A percentile compares a stretch with the other conserved stretches of the same genome.
Evolutionary conservation across 2,113 vertebrate species (phyloP).

Genomic region (Hippocampus barbouri): DNA sequence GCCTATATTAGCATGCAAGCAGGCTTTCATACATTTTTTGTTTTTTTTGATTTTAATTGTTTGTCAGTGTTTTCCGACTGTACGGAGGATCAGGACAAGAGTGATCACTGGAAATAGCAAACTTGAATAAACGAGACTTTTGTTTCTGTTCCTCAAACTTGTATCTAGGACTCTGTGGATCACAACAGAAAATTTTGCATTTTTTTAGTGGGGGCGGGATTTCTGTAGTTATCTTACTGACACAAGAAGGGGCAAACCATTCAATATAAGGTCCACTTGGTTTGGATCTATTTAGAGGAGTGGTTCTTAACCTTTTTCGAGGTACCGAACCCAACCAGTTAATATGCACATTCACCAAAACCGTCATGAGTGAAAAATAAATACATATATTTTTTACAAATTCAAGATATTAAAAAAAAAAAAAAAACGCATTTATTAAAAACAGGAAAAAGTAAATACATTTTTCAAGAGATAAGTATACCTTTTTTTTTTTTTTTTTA

Average conservation of each 20-base stretch:
- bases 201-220: too few relatives aligned
- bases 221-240: not conserved
- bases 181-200: too few relatives aligned
- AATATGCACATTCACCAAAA: too few relatives aligned
- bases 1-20: constrained; percentile 55
- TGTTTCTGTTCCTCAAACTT: constrained; percentile 11
- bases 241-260: not conserved
- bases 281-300: not conserved
- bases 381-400: too few relatives aligned
- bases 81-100: constrained; percentile 39
- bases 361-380: too few relatives aligned
- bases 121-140: constrained; percentile 44
- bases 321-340: too few relatives aligned
- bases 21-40: constrained; percentile 56
- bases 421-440: too few relatives aligned
- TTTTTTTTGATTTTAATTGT: constrained; percentile 54
- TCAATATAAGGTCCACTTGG: not conserved
- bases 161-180: not conserved
- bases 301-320: too few relatives aligned
- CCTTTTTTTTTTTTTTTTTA: too few relatives aligned
- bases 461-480: too few relatives aligned
- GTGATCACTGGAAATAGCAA: constrained; percentile 36
- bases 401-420: too few relatives aligned
- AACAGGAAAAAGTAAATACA: too few relatives aligned
- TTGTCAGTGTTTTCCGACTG: constrained; percentile 53